Percentiles rank a stretch among this genome's conserved stretches.
Conservation (phyloP, 2,888 invertebrate species). For the Nomada fabriciana region DNA sequence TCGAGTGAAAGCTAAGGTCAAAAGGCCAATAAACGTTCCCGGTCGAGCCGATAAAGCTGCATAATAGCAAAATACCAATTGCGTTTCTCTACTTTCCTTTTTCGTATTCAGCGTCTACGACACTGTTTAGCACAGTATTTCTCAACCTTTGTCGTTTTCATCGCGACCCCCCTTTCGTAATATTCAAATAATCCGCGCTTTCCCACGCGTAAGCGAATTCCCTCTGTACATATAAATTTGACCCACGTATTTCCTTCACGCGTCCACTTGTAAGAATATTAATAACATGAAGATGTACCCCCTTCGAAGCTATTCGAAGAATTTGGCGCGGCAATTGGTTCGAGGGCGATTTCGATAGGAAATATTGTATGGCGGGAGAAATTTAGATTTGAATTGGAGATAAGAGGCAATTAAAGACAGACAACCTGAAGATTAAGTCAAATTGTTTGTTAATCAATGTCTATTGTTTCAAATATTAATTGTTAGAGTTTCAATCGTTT, state of each 20-base stretch:
- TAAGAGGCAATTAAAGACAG: conserved; percentile 23
- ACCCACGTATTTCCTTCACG: too few species aligned
- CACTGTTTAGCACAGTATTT: neutral
- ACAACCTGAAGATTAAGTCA: neutral
- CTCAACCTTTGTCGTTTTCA: too few species aligned
- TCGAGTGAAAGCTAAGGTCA: conserved; percentile 63
- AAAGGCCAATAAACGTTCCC: conserved; percentile 62
- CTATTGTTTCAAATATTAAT: conserved; percentile 32
- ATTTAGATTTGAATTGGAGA: neutral
- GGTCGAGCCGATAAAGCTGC: conserved; percentile 54
- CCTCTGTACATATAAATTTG: too few species aligned
- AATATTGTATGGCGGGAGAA: neutral
- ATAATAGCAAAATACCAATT: conserved; percentile 63
- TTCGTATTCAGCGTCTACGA: conserved; percentile 31
- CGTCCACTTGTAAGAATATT: too few species aligned
- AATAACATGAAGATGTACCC: too few species aligned
- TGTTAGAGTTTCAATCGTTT: neutral
- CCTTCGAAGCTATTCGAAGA: too few species aligned
- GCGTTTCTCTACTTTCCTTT: conserved; percentile 62
- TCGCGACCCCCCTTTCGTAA: too few species aligned
- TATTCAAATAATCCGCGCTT: too few species aligned
- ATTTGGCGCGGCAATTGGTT: too few species aligned
- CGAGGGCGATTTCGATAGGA: too few species aligned
- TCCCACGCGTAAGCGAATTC: too few species aligned
- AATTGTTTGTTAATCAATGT: conserved; percentile 16